Percentiles rank a stretch among this genome's conserved stretches.
Conservation (phyloP, 2,113 vertebrate genomes). For the Miniopterus natalensis region DNA sequence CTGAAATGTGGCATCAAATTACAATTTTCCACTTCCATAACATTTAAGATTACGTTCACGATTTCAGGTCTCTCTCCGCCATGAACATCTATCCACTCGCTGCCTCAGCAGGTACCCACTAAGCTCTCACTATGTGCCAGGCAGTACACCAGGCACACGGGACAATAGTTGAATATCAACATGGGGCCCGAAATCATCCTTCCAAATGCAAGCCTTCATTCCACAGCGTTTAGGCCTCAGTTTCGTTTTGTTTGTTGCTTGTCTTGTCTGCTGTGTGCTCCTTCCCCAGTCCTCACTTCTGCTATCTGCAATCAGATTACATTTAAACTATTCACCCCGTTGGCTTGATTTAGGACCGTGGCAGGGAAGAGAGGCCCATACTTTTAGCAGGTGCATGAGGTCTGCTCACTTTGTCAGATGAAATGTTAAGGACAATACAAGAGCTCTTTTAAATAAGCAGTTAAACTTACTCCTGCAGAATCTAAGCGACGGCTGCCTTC, state of each 20-base stretch:
- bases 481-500: neutral
- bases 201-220: neutral
- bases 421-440: neutral
- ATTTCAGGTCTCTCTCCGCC: neutral
- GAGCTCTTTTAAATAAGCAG: constrained; percentile 14
- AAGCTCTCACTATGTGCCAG: neutral
- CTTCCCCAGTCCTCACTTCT: neutral
- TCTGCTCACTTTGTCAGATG: neutral
- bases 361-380: neutral
- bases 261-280: neutral
- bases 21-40: neutral
- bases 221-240: neutral
- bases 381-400: neutral
- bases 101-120: neutral
- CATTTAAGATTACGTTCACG: neutral
- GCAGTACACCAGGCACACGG: neutral
- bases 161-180: neutral
- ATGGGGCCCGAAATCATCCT: neutral
- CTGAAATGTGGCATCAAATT: neutral
- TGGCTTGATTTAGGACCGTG: neutral
- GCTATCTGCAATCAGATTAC: neutral
- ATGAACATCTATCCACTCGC: neutral
- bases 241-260: neutral
- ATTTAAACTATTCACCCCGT: neutral
- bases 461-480: neutral